Percentiles rank a stretch among this genome's conserved stretches.
Evolutionary conservation across 1,140 invertebrate species (phyloP).

Genomic region (Bombus picipes): DNA sequence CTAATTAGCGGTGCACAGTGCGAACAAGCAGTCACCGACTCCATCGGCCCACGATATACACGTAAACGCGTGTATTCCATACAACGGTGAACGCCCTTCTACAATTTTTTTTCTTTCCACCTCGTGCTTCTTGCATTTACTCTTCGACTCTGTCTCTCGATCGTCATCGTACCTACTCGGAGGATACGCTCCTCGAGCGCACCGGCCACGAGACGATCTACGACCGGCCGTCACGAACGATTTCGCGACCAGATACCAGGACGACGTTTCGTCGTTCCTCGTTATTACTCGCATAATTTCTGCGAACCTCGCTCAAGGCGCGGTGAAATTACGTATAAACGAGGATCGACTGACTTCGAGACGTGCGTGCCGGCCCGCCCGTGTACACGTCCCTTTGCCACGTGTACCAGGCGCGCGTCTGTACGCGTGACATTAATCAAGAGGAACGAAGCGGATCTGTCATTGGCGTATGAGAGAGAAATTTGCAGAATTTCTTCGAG

Average conservation of each 20-base stretch:
- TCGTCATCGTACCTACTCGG: not conserved
- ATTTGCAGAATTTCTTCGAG: slow-evolving; percentile 44
- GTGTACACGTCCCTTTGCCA: slow-evolving; percentile 29
- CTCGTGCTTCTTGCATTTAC: not conserved
- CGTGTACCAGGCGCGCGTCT: slow-evolving; percentile 44
- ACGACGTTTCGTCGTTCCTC: slow-evolving; percentile 70
- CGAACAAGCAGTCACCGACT: slow-evolving; percentile 69
- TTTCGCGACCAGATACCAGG: slow-evolving; percentile 62
- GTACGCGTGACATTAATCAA: slow-evolving; percentile 62
- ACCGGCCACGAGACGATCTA: slow-evolving; percentile 52
- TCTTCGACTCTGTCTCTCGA: not conserved
- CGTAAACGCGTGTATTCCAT: slow-evolving; percentile 48
- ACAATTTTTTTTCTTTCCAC: not conserved
- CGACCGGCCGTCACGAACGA: slow-evolving; percentile 63
- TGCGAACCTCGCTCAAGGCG: slow-evolving; percentile 64
- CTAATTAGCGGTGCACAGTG: slow-evolving; percentile 75
- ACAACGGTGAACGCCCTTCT: slow-evolving; percentile 52
- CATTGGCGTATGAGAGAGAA: slow-evolving; percentile 36
- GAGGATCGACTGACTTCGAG: slow-evolving; percentile 44
- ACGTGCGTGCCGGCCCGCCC: slow-evolving; percentile 52
- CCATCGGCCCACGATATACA: slow-evolving; percentile 37
- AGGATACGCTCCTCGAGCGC: not conserved
- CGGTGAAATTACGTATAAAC: slow-evolving; percentile 62
- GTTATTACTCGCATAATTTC: slow-evolving; percentile 71
- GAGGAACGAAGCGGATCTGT: slow-evolving; percentile 50